phyloP scores from a whole-genome alignment of 2,113 vertebrate species.

The Corapipo altera region DNA sequence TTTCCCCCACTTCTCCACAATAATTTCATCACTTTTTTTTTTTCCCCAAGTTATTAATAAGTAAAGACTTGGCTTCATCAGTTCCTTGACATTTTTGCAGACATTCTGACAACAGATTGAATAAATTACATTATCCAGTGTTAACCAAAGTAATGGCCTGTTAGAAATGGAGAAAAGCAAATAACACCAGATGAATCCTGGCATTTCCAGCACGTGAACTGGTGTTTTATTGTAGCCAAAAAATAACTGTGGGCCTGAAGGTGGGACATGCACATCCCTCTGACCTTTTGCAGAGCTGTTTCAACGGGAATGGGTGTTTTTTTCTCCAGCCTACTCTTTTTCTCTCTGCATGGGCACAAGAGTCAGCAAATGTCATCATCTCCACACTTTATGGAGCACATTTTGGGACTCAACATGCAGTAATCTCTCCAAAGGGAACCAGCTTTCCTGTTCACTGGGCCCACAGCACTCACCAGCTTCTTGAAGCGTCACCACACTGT shows the following conservation, averaged over 20 bases:
- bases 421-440: neutral
- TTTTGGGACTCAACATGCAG: neutral
- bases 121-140: conserved; percentile 9
- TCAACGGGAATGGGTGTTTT: neutral
- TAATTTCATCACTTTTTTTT: neutral
- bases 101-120: neutral
- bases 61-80: neutral
- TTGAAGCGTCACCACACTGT: neutral
- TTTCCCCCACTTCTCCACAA: neutral
- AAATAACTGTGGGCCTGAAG: neutral
- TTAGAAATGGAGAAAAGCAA: neutral
- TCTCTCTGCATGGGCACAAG: neutral
- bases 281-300: neutral
- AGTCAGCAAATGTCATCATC: neutral
- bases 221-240: neutral
- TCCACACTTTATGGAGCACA: neutral
- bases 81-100: conserved; percentile 21
- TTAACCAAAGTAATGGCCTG: neutral
- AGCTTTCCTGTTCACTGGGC: neutral
- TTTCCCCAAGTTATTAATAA: neutral
- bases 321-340: neutral
- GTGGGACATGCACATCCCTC: neutral
- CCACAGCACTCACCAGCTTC: neutral
- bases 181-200: neutral
- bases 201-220: neutral